Evolutionary conservation across 2,797 vertebrate species (phyloP).

Genomic region (Sus cebifrons): DNA sequence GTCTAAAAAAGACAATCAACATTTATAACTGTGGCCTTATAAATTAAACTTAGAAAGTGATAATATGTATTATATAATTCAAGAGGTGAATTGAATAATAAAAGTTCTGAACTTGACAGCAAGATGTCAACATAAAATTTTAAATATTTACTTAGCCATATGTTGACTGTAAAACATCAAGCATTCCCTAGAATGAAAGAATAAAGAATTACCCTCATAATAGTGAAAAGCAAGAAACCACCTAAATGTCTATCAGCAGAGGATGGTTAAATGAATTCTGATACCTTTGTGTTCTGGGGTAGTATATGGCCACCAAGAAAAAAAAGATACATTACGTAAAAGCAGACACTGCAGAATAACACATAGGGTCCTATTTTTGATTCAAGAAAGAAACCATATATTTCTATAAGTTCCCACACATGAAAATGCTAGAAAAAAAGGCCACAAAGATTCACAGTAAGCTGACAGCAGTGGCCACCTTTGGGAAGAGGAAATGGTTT

Average conservation of each 20-base stretch:
- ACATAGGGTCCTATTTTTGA: neutral
- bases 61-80: constrained; percentile 19
- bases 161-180: constrained; percentile 34
- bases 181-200: constrained; percentile 55
- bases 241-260: neutral
- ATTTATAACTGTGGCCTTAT: constrained; percentile 43
- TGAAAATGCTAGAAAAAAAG: neutral
- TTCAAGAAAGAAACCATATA: neutral
- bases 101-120: constrained; percentile 56
- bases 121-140: constrained; percentile 67
- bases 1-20: constrained; percentile 23
- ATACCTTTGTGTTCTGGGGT: neutral
- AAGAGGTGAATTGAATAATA: constrained; percentile 55
- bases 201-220: constrained; percentile 31
- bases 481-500: neutral
- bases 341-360: neutral
- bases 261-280: neutral
- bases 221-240: constrained; percentile 2
- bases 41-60: constrained; percentile 30
- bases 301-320: neutral
- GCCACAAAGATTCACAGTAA: neutral
- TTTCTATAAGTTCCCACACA: neutral
- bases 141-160: constrained; percentile 70
- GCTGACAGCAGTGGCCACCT: neutral
- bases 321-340: neutral